These are phyloP conservation scores for Scaptomyza cyrtandrae DNA, from an alignment of 2,888 invertebrate species.

Conservation along the genomic window DNA sequence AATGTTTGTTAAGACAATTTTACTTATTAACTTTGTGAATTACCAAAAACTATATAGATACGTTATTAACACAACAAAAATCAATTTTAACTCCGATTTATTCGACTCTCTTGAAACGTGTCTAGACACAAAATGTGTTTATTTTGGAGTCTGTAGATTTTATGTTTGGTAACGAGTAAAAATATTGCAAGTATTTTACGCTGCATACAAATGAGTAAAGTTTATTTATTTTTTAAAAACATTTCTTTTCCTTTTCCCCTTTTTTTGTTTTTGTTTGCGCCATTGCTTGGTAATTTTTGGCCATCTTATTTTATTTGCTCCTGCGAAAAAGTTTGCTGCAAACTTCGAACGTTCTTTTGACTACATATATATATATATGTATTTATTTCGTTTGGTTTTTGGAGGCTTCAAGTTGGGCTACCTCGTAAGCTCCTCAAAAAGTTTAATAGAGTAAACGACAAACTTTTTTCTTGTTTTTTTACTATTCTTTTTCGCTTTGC, in stretches of 20 bases:
- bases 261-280: constrained; percentile 22
- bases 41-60: no score
- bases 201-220: constrained; percentile 83
- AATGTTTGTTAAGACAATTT: constrained; percentile 30
- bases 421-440: constrained; percentile 81
- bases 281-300: constrained; percentile 55
- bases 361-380: constrained; percentile 35
- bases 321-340: constrained; percentile 70
- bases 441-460: constrained; percentile 83
- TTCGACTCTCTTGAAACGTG: background rate
- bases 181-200: constrained; percentile 79
- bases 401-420: constrained; percentile 66
- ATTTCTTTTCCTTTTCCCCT: constrained; percentile 21
- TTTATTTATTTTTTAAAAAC: constrained; percentile 52
- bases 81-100: background rate
- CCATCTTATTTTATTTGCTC: constrained; percentile 34
- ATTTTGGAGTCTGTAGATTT: constrained; percentile 30
- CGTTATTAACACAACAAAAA: background rate
- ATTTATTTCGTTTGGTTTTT: constrained; percentile 77
- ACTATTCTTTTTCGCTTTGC: constrained; percentile 11
- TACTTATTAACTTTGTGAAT: constrained; percentile 27
- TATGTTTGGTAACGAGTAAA: constrained; percentile 74
- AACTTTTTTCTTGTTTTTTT: constrained; percentile 65
- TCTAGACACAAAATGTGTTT: constrained; percentile 23
- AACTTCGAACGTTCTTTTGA: constrained; percentile 63